phyloP scores from a whole-genome alignment of 2,113 vertebrate species.

The Ardeotis arabs region DNA sequence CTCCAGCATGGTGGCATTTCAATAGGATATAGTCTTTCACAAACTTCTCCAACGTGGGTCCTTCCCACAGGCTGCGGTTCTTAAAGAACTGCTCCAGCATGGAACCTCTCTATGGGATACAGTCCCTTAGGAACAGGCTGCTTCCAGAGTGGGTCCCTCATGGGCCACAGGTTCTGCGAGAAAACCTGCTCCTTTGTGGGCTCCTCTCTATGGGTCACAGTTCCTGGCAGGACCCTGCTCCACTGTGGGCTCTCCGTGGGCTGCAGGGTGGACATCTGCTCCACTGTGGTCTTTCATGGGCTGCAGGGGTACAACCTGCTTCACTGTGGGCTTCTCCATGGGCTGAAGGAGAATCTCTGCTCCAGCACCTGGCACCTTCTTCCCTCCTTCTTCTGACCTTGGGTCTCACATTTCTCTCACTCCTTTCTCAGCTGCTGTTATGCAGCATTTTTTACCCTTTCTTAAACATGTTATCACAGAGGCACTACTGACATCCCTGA shows the following conservation, averaged over 20 bases:
- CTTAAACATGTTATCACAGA: not conserved
- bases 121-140: not conserved
- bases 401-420: not conserved
- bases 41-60: no score
- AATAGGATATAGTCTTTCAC: not conserved
- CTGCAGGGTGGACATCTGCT: not conserved
- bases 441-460: rapidly evolving
- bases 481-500: not conserved
- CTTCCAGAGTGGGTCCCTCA: not conserved
- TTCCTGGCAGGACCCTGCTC: not conserved
- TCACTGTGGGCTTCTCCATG: not conserved
- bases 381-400: not conserved
- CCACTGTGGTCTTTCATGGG: not conserved
- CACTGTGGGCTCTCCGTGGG: not conserved
- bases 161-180: not conserved
- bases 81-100: no score
- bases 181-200: not conserved
- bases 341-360: not conserved
- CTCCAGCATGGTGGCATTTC: not conserved
- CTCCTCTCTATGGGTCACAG: not conserved
- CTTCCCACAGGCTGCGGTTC: no score
- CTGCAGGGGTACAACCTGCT: not conserved
- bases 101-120: no score
- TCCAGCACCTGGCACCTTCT: not conserved
- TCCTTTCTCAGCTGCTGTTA: not conserved